A percentile compares a stretch with the other conserved stretches of the same genome.
These are phyloP conservation scores for Sarcophaga bullata DNA, from an alignment of 1,140 invertebrate genomes.

Conservation along the genomic window DNA sequence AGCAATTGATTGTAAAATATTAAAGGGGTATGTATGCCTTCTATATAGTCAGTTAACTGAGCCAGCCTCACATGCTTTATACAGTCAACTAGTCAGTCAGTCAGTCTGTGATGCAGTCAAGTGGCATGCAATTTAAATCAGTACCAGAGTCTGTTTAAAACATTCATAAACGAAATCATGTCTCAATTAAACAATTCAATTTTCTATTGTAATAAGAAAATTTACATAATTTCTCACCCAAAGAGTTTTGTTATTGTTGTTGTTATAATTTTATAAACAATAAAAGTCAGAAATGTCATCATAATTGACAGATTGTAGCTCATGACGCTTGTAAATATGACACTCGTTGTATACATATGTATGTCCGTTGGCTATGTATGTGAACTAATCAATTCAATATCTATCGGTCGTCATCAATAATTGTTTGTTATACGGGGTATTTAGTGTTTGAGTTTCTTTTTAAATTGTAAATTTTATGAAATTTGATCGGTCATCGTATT, in stretches of 20 bases:
- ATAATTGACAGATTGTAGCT: neutral
- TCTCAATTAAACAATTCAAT: constrained; percentile 12
- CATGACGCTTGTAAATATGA: constrained; percentile 14
- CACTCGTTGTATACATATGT: neutral
- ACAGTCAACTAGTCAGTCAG: too few species aligned
- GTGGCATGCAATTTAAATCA: too few species aligned
- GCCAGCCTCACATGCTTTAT: too few species aligned
- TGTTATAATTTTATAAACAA: neutral
- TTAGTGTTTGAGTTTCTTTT: too few species aligned
- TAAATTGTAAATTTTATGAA: too few species aligned
- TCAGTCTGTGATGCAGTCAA: too few species aligned
- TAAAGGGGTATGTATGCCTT: too few species aligned
- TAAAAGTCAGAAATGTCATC: constrained; percentile 24
- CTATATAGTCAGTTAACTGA: too few species aligned
- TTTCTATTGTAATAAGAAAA: neutral
- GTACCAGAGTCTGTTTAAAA: neutral
- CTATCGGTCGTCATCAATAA: neutral
- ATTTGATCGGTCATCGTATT: too few species aligned
- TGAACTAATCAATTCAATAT: neutral
- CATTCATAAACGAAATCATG: neutral
- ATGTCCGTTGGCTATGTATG: neutral
- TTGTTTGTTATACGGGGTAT: too few species aligned
- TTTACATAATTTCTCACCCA: neutral
- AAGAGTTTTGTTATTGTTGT: neutral
- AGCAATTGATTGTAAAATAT: too few species aligned